Conservation (phyloP, 2,888 invertebrate species). For the Zeuzera pyrina region DNA sequence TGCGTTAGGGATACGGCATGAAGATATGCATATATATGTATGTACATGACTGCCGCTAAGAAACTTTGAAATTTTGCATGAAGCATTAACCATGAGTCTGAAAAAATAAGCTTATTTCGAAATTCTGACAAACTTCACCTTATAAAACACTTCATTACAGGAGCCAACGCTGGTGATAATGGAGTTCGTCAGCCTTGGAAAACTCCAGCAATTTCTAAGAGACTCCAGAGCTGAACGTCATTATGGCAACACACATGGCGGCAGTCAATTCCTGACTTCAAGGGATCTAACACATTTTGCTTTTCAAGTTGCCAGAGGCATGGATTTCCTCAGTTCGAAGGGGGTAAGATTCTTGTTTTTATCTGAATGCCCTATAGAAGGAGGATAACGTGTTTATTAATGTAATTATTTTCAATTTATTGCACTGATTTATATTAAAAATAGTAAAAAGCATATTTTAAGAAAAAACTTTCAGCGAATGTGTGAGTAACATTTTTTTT, state of each 20-base stretch:
- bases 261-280: slow-evolving; percentile 85
- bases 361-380: background rate
- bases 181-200: slow-evolving; percentile 92
- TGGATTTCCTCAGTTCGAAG: slow-evolving; percentile 88
- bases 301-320: slow-evolving; percentile 91
- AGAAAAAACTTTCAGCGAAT: no score
- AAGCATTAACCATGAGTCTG: no score
- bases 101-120: no score
- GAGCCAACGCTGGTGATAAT: slow-evolving; percentile 94
- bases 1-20: no score
- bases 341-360: slow-evolving; percentile 75
- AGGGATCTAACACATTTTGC: slow-evolving; percentile 91
- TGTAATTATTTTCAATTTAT: background rate
- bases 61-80: no score
- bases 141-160: slow-evolving; percentile 39
- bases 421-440: background rate
- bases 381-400: background rate
- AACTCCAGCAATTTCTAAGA: slow-evolving; percentile 89
- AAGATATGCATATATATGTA: no score
- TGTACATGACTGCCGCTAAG: no score
- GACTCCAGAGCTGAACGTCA: slow-evolving; percentile 88
- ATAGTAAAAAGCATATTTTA: no score
- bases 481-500: no score
- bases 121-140: no score
- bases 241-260: slow-evolving; percentile 84